Base-by-base conservation (phyloP, 2,113 vertebrate species). In the Catharus fuscescens region DNA sequence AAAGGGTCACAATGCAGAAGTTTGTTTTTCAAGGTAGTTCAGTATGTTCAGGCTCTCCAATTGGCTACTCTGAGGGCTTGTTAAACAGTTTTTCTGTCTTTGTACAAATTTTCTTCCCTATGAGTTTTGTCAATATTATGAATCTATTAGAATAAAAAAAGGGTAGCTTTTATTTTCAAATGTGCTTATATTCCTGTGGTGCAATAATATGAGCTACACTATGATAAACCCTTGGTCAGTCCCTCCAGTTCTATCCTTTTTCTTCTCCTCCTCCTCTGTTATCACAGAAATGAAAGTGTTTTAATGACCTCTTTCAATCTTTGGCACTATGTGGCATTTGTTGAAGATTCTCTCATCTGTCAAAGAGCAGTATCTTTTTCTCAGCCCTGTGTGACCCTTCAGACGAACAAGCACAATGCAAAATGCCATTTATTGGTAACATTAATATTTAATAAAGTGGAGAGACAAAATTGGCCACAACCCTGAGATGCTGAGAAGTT, bases 1-100 rank as follows among this genome's bases (percentile, higher is more conserved):
- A 61, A 61, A 31, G 23, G 1, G 4, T 29, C 60, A 23, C 18
- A 64, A 44, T 10, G 10, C 0, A 0, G 12, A 69, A 66, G 13
- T 48, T 52, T 56, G 14, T 61, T 86, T 92, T 82, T 45, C 11
- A 66, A 7, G 11, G 8, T 66, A 66, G 6, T 54, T 64, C 53
- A 74, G 1, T 38, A 32, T 26, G 14, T 54, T 80, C 18, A 24
- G 25, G 15, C 9, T 88, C 65, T 80, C 32, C 13, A 52, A 4
- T 4, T 69, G 36, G 8, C 36, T 76, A 18, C 3, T 2, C 1
- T 26, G 8, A 28, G 18, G 10, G 77, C 16, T 72, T 77, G 26
- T 42, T 16, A 73, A 57, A 64, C 3, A 0, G 2, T 15, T 82
- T 82, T 88, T 52, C 45, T 60, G 4, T 13, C 24, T 69, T 44